These are phyloP conservation scores for Oasisia sp. DNA, from an alignment of 2,888 invertebrate species.

Conservation along the genomic window DNA sequence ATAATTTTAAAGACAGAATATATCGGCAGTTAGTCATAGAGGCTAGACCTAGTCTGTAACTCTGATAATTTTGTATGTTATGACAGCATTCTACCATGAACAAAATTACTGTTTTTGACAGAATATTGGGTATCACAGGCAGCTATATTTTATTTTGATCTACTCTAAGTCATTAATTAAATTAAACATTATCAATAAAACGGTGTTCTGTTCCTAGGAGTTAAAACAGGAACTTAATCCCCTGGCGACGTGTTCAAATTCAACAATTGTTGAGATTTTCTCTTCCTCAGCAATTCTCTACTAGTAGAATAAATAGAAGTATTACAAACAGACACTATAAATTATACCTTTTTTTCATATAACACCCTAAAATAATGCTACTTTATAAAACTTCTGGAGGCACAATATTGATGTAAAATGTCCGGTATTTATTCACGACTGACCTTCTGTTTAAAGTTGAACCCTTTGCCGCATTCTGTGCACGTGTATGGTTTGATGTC, in stretches of 20 bases:
- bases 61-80: neutral
- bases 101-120: neutral
- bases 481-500: slow-evolving; percentile 39
- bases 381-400: neutral
- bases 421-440: neutral
- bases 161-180: too few relatives aligned
- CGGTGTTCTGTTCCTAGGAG: too few relatives aligned
- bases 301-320: too few relatives aligned
- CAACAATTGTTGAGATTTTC: too few relatives aligned
- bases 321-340: neutral
- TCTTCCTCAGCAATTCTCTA: too few relatives aligned
- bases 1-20: neutral
- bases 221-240: too few relatives aligned
- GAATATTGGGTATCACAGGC: neutral
- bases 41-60: neutral
- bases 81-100: neutral
- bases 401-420: neutral
- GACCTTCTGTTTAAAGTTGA: slow-evolving; percentile 43
- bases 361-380: neutral
- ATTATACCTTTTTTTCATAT: neutral
- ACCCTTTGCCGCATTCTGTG: slow-evolving; percentile 38
- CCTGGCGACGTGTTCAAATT: too few relatives aligned
- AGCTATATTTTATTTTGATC: neutral
- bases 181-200: too few relatives aligned
- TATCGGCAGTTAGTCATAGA: neutral